Percentiles rank a stretch among this genome's conserved stretches.
Conservation (phyloP, 2,888 invertebrate species). For the Bellardia bayeri region DNA sequence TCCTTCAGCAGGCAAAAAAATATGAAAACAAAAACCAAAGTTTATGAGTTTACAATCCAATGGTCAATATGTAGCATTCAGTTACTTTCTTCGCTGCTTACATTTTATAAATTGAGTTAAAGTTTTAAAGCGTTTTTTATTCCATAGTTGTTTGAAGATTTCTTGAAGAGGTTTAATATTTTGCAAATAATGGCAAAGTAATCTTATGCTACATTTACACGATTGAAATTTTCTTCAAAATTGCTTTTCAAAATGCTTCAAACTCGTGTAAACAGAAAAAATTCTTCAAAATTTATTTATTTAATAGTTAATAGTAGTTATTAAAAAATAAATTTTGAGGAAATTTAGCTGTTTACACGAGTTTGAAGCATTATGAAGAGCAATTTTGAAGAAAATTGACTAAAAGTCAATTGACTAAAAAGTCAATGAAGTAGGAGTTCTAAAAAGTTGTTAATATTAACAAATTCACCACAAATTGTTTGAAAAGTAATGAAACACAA, state of each 20-base stretch:
- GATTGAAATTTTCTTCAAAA: too few species aligned
- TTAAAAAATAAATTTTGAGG: too few species aligned
- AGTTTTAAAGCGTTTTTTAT: not conserved
- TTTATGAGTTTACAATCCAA: slow-evolving; percentile 49
- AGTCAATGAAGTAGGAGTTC: not conserved
- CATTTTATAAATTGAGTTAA: slow-evolving; percentile 35
- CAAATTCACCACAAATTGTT: not conserved
- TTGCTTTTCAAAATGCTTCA: too few species aligned
- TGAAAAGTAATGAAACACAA: too few species aligned
- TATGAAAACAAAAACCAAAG: not conserved
- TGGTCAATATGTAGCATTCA: slow-evolving; percentile 55
- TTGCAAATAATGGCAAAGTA: not conserved
- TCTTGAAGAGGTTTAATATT: not conserved
- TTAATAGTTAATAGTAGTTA: too few species aligned
- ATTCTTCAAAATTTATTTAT: too few species aligned
- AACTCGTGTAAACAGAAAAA: too few species aligned
- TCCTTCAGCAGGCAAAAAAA: not conserved
- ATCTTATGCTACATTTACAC: too few species aligned
- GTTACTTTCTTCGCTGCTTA: not conserved
- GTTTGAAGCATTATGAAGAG: too few species aligned
- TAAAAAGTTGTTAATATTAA: slow-evolving; percentile 4
- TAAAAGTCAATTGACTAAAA: too few species aligned
- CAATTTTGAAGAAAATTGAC: too few species aligned
- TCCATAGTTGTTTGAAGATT: not conserved
- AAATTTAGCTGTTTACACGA: too few species aligned